These are phyloP conservation scores for Caenorhabditis angaria DNA, from an alignment of 2,888 invertebrate species.

Conservation along the genomic window DNA sequence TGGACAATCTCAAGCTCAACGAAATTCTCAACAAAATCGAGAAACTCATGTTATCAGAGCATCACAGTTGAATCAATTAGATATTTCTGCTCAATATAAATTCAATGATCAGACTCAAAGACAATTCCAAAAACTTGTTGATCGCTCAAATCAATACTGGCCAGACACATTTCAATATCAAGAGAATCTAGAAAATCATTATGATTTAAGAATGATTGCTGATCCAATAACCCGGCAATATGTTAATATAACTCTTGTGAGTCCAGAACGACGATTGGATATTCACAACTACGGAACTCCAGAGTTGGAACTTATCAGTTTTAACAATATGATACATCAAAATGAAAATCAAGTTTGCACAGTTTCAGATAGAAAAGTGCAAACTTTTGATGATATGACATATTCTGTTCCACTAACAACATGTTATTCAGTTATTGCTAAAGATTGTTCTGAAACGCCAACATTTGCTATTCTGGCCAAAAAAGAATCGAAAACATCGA, in stretches of 20 bases:
- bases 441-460: conserved; percentile 73
- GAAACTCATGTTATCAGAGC: conserved; percentile 35
- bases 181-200: conserved; percentile 41
- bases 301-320: no score
- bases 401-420: conserved; percentile 65
- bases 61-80: conserved; percentile 49
- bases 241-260: conserved; percentile 64
- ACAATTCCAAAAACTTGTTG: conserved; percentile 43
- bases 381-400: conserved; percentile 69
- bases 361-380: conserved; percentile 50
- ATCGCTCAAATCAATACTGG: conserved; percentile 58
- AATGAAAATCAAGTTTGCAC: conserved; percentile 45
- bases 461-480: conserved; percentile 73
- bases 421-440: conserved; percentile 73
- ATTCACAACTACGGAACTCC: conserved; percentile 47
- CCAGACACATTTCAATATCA: conserved; percentile 21
- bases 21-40: conserved; percentile 33
- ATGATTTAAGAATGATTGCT: conserved; percentile 52
- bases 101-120: conserved; percentile 44
- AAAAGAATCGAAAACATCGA: conserved; percentile 55
- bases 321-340: no score
- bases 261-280: conserved; percentile 52
- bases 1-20: conserved; percentile 47
- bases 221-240: conserved; percentile 61
- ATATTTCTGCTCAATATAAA: conserved; percentile 54